Evolutionary conservation across 2,888 invertebrate species (phyloP), one percentile per base, ranked within the genome.

Genomic region (Petrolisthes cinctipes): DNA sequence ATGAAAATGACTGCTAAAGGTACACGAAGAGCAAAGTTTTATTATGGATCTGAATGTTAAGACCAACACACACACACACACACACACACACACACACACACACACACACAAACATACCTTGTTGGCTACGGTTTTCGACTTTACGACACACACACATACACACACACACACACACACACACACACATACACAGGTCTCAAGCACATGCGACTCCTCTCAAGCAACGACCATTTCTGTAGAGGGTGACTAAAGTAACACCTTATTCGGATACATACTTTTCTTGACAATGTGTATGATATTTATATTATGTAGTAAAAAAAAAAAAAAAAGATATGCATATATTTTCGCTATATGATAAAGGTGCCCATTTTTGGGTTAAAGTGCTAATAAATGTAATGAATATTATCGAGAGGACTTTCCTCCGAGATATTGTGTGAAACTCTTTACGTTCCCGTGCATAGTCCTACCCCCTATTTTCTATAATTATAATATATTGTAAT

Each of bases 11-110:
- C n/a, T n/a, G n/a, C n/a, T n/a, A n/a, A n/a, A n/a, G n/a, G n/a
- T n/a, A n/a, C n/a, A n/a, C n/a, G n/a, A n/a, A n/a, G n/a, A n/a
- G n/a, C n/a, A n/a, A n/a, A n/a, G n/a, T n/a, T n/a, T n/a, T n/a
- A n/a, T n/a, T n/a, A n/a, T n/a, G n/a, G n/a, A n/a, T n/a, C n/a
- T n/a, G n/a, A n/a, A n/a, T n/a, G n/a, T n/a, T n/a, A n/a, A n/a
- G n/a, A 82, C 82, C 51, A 51, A 68, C 53, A 71, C 82, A 82
- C 71, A 68, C 68, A 53, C 82, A 71, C 82, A 82, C 82, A 71
- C 82, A 82, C 82, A 71, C 82, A 82, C 68, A 68, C 82, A 68
- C 71, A 68, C 82, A 82, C 82, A 68, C 82, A 82, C 68, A 68
- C 82, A 82, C 81, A 81, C 81, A 81, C 78, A 78, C 78, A 78